Conservation (phyloP, 2,797 vertebrate genomes). For the Coendou prehensilis region DNA sequence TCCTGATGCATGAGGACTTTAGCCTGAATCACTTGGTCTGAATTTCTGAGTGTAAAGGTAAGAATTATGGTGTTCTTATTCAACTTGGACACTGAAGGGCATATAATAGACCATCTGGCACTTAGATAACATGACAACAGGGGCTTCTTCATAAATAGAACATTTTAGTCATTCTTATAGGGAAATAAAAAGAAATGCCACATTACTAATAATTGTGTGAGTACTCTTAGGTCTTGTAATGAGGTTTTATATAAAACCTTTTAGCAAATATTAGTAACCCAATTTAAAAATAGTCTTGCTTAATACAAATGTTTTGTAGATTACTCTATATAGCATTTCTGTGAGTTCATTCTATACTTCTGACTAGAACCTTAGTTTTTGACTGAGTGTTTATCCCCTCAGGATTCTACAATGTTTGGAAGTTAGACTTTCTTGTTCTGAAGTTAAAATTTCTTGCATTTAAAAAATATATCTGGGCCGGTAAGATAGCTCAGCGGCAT, state of each 20-base stretch:
- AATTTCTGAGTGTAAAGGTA: neutral
- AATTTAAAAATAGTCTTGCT: conserved; percentile 60
- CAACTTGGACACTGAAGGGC: neutral
- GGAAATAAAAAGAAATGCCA: conserved; percentile 30
- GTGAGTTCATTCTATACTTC: neutral
- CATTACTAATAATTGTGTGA: neutral
- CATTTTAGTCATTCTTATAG: conserved; percentile 10
- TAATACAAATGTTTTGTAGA: conserved; percentile 37
- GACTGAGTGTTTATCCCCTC: neutral
- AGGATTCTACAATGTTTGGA: conserved; percentile 3
- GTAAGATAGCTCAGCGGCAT: no score
- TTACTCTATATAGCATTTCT: conserved; percentile 5
- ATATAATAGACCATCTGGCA: neutral
- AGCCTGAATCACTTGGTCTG: neutral
- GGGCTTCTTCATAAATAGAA: neutral
- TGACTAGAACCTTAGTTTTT: conserved; percentile 2
- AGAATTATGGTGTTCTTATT: conserved; percentile 47
- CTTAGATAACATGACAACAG: neutral
- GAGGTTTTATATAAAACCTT: neutral
- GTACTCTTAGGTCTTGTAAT: neutral
- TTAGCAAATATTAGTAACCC: conserved; percentile 41
- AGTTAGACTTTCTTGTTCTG: conserved; percentile 38
- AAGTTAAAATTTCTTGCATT: conserved; percentile 26
- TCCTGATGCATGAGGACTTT: neutral
- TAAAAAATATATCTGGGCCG: neutral